Base-by-base conservation (phyloP, 2,888 invertebrate genomes). In the Limnephilus marmoratus region DNA sequence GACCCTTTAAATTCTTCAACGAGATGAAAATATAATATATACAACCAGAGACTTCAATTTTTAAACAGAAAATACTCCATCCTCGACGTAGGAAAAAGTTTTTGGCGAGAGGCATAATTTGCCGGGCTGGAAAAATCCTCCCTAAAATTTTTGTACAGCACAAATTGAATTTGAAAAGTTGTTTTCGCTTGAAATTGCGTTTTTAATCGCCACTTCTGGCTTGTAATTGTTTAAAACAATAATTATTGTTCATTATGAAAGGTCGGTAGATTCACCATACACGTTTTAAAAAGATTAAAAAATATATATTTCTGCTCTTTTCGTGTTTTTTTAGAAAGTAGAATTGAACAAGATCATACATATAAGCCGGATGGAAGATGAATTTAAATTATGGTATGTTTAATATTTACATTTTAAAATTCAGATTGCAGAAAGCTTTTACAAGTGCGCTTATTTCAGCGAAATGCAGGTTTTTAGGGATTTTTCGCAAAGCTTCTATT, bases 131-230 rank as follows among this genome's bases (percentile, higher is more conserved):
- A 68, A 87, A 41, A 87, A 18, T 87, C 34, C 18, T 41, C 68
- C 31, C 18, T 31, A 68, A 87, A 68, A 68, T 53, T 87, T 87
- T 53, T 53, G 68, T 87, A 34, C 29, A 68, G 18, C 34, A 31
- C 87, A 87, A 87, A 87, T 87, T 87, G 87, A 87, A 87, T 87
- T 87, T 68, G 31, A 18, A 31, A 87, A 49, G 86, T 45, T 86
- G 9, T 86, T 45, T 45, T 86, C 49, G 82, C 15, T n/a, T 24
- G 24, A 68, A 68, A 68, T 68, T 68, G 68, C 68, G 68, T 68
- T 68, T n/a, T 68, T 68, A 68, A 68, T 68, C 24, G 68, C 68
- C 68, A 68, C 24, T 68, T 68, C 53, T 68, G 68, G 24, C 68
- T 68, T 68, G 11, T n/a, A 15, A n/a, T 68, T 68, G 53, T n/a